Conservation (phyloP, 2,113 vertebrate genomes). For the Malurus elegans region DNA sequence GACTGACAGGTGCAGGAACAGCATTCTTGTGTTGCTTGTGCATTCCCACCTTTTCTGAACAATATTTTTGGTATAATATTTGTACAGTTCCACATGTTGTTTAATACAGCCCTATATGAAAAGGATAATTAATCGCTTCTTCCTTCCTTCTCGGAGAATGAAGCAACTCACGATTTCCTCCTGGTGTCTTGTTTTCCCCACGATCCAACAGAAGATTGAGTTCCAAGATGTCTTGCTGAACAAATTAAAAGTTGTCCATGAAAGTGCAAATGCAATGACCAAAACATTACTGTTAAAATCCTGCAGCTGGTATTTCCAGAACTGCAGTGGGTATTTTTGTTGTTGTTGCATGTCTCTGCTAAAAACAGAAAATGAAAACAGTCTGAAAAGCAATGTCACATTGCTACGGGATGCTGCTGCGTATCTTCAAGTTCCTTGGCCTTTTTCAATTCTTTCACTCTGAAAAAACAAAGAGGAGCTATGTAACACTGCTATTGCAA, state of each 20-base stretch:
- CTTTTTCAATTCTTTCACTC: slow-evolving; percentile 99
- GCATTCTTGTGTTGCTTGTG: slow-evolving; percentile 72
- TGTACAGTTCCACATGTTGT: slow-evolving; percentile 86
- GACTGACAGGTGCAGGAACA: slow-evolving; percentile 73
- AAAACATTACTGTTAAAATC: slow-evolving; percentile 88
- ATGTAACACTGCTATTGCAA: slow-evolving; percentile 6
- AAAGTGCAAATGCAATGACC: slow-evolving; percentile 89
- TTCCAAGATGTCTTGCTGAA: slow-evolving; percentile 87
- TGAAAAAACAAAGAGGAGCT: slow-evolving; percentile 80
- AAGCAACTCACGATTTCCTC: slow-evolving; percentile 73
- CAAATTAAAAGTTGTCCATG: slow-evolving; percentile 88
- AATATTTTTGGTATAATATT: slow-evolving; percentile 86
- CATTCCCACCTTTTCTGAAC: slow-evolving; percentile 76
- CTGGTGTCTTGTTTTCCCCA: slow-evolving; percentile 76
- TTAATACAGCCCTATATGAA: slow-evolving; percentile 84
- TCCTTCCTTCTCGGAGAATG: slow-evolving; percentile 67
- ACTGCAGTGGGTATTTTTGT: slow-evolving; percentile 84
- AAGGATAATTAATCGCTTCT: slow-evolving; percentile 75
- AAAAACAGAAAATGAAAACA: slow-evolving; percentile 94
- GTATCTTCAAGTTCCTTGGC: slow-evolving; percentile 98
- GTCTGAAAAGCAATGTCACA: slow-evolving; percentile 98
- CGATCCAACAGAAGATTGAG: slow-evolving; percentile 84
- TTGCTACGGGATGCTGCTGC: slow-evolving; percentile 92
- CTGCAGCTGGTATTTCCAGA: slow-evolving; percentile 80
- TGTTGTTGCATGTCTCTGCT: slow-evolving; percentile 95